phyloP scores from a whole-genome alignment of 2,113 vertebrate species.

The Scophthalmus maximus region DNA sequence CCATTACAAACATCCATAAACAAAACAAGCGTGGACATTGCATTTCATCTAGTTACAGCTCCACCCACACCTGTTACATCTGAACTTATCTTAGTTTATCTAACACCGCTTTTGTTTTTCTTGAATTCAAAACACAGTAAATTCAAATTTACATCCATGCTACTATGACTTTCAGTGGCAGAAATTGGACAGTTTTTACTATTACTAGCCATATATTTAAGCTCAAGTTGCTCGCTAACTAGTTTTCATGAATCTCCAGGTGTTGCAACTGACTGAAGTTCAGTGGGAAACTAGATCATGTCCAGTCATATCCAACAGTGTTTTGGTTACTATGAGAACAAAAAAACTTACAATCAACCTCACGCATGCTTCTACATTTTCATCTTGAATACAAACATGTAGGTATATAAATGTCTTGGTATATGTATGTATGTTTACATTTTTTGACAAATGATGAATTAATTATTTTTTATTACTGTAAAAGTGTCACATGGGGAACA shows the following conservation, averaged over 20 bases:
- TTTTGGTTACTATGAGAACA: neutral
- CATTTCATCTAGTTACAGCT: conserved; percentile 28
- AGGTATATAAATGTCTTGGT: no score
- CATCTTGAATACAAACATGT: neutral
- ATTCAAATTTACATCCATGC: no score
- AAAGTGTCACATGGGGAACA: neutral
- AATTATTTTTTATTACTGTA: no score
- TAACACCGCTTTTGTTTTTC: neutral
- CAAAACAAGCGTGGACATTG: conserved; percentile 54
- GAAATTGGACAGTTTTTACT: neutral
- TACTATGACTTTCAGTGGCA: no score
- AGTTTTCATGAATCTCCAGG: neutral
- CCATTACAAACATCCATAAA: conserved; percentile 65
- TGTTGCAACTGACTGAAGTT: neutral
- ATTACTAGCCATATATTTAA: neutral
- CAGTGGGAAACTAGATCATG: neutral
- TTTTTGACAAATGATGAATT: no score
- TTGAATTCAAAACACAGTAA: neutral
- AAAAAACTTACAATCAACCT: neutral
- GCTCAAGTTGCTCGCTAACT: neutral
- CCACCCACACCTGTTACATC: conserved; percentile 12
- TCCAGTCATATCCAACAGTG: neutral
- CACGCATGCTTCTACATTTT: neutral
- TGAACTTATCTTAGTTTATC: neutral
- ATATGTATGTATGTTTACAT: no score